Evolutionary conservation across 53 echinoderm and acorn worm species (phyloP), one percentile per base, ranked within the genome.

Genomic region (Crossaster papposus): DNA sequence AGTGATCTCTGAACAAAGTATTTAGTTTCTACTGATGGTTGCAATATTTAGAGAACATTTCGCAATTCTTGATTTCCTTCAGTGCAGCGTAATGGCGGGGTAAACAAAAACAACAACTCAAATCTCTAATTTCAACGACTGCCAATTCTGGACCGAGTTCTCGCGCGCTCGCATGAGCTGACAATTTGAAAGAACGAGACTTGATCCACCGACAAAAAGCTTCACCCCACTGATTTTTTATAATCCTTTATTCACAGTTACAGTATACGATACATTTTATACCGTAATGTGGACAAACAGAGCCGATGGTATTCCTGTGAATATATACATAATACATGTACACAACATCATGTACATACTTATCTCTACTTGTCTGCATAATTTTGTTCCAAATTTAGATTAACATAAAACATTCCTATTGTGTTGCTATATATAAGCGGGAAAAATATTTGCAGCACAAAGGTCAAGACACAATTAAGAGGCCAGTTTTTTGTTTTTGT

Each of bases 361-460:
- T 68, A 75, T 63, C 80, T 84, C 72, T 87, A 76, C 72, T 36
- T 77, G 63, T 87, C 87, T 87, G 87, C 87, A 87, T 87, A 87
- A 55, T 87, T 87, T 87, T 77, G 76, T 87, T 63, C 87, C 76
- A 87, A 87, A 77, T n/a, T n/a, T n/a, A 22, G 87, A 87, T 77
- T 77, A 77, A 87, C 87, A 87, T 87, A 87, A 87, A 87, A 87
- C 87, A 87, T 75, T 87, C 87, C 87, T 87, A 87, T 72, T 58
- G 87, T 76, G 87, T 58, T 36, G 77, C 87, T 87, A 87, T 87
- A 76, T 87, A 87, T 87, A 87, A 77, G 87, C 87, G 65, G 87
- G 76, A 87, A 87, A 83, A 87, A 87, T 87, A 87, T 87, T 87
- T 87, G 77, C 87, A 87, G 87, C 87, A 87, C 87, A 77, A 87